Conservation (phyloP, 2,113 vertebrate genomes). For the Gasterosteus aculeatus region DNA sequence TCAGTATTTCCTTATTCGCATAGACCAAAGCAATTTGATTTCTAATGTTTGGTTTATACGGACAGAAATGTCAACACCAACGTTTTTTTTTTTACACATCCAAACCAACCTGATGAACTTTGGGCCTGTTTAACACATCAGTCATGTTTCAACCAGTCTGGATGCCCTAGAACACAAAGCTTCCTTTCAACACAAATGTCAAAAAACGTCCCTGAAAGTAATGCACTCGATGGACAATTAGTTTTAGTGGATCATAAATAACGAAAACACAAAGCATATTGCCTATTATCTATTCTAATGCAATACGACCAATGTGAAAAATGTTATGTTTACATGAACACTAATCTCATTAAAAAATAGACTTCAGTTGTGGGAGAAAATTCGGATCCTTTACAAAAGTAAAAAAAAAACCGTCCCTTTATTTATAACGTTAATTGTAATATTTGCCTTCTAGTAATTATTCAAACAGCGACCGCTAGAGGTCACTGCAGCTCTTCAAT, state of each 20-base stretch:
- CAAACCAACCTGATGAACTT: constrained; percentile 20
- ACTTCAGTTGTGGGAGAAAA: too few species aligned
- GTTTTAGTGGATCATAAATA: too few species aligned
- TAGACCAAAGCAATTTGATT: background rate
- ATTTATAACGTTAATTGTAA: background rate
- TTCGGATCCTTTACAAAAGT: too few species aligned
- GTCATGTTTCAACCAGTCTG: constrained; percentile 24
- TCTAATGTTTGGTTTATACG: background rate
- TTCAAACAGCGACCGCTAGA: constrained; percentile 30
- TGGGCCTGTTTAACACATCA: constrained; percentile 21
- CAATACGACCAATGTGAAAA: too few species aligned
- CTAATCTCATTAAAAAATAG: too few species aligned
- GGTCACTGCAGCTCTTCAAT: constrained; percentile 37
- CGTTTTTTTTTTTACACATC: constrained; percentile 19
- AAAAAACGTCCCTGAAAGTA: too few species aligned
- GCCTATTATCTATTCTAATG: too few species aligned
- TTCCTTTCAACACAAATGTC: background rate
- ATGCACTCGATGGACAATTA: too few species aligned
- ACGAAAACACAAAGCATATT: too few species aligned
- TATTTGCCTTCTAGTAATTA: background rate
- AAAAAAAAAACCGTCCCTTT: too few species aligned
- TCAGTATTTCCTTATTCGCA: too few species aligned
- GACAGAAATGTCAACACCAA: constrained; percentile 29
- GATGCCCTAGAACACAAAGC: background rate
- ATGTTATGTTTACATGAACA: too few species aligned